Conservation (phyloP, 2,888 invertebrate species). For the Sinelater perroti region DNA sequence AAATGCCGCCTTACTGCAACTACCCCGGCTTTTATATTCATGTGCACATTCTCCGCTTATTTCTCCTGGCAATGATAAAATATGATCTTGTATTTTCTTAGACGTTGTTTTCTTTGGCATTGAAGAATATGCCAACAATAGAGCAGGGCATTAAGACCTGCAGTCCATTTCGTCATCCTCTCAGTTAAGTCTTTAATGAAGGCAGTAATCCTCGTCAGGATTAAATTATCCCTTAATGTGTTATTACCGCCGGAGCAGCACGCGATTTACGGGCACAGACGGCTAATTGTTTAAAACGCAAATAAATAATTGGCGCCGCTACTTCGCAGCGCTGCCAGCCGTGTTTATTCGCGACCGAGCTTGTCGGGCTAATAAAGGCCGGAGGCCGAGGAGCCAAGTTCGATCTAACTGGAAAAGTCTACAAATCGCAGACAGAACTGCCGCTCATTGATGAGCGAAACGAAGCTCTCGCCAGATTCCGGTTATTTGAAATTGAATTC, state of each 20-base stretch:
- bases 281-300: background rate
- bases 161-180: no score
- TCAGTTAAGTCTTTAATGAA: background rate
- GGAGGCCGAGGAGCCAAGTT: constrained; percentile 18
- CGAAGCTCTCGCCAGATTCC: constrained; percentile 33
- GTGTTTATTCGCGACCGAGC: constrained; percentile 14
- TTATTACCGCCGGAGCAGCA: no score
- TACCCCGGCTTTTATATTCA: background rate
- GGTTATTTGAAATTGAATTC: constrained; percentile 40
- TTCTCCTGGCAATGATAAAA: background rate
- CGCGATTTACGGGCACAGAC: no score
- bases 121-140: no score
- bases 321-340: no score
- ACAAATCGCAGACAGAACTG: constrained; percentile 32
- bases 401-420: constrained; percentile 27
- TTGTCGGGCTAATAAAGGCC: constrained; percentile 16
- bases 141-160: no score
- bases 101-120: no score
- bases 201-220: background rate
- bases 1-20: constrained; percentile 4
- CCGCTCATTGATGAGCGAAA: constrained; percentile 30
- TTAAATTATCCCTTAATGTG: background rate
- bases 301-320: background rate
- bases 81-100: no score
- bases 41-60: constrained; percentile 13